Evolutionary conservation across 2,888 invertebrate genomes (phyloP).

Genomic region (Hermaeophaga mercurialis): DNA sequence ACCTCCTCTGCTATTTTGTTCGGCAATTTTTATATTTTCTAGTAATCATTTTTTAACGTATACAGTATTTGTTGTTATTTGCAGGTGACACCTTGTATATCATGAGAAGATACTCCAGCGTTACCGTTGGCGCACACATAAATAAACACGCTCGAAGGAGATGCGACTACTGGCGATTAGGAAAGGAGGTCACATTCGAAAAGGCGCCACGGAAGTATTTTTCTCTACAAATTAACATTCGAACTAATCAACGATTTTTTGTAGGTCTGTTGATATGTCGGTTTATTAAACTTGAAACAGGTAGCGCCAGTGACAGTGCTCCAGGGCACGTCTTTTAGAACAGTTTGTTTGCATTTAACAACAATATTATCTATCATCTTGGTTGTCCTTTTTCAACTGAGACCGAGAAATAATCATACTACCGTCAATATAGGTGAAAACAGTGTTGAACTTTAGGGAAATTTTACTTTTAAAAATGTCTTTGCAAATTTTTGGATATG

Average conservation of each 20-base stretch:
- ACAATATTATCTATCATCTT: too few species aligned
- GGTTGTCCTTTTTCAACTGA: too few species aligned
- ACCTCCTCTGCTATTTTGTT: too few species aligned
- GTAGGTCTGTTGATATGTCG: not conserved
- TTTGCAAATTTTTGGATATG: too few species aligned
- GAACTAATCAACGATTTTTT: slow-evolving; percentile 12
- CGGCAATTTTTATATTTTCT: too few species aligned
- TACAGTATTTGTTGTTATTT: too few species aligned
- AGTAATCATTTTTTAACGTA: too few species aligned
- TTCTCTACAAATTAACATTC: slow-evolving; percentile 28
- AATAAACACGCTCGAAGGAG: slow-evolving; percentile 18
- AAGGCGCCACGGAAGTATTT: slow-evolving; percentile 46
- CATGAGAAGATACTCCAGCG: slow-evolving; percentile 22
- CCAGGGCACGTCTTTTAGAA: not conserved
- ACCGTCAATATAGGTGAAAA: too few species aligned
- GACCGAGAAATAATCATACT: too few species aligned
- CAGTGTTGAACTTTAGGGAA: too few species aligned
- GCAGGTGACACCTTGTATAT: not conserved
- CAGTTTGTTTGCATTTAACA: too few species aligned
- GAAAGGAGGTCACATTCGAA: slow-evolving; percentile 44
- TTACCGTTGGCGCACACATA: slow-evolving; percentile 27
- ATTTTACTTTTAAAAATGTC: too few species aligned
- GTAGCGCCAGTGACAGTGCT: not conserved
- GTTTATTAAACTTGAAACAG: not conserved
- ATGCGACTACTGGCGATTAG: slow-evolving; percentile 31